Percentiles rank a stretch among this genome's conserved stretches.
These are phyloP conservation scores for Melanchra persicariae DNA, from an alignment of 2,888 invertebrate genomes.

Conservation along the genomic window DNA sequence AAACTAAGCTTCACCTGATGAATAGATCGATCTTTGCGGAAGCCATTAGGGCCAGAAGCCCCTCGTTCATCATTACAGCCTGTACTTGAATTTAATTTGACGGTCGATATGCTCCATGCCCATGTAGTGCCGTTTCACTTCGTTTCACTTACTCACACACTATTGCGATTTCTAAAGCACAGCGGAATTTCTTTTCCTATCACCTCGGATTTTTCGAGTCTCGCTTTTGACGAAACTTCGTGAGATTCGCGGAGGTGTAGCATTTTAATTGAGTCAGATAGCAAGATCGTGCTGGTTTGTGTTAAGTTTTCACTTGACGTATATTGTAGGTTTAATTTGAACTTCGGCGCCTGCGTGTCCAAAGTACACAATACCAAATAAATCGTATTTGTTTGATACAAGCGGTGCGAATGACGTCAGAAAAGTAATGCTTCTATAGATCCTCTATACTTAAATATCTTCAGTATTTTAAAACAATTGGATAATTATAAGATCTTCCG, in stretches of 20 bases:
- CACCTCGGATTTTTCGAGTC: slow-evolving; percentile 63
- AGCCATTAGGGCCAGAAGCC: slow-evolving; percentile 33
- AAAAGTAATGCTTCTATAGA: slow-evolving; percentile 8
- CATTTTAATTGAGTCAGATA: slow-evolving; percentile 50
- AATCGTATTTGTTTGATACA: not conserved
- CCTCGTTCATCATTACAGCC: slow-evolving; percentile 74
- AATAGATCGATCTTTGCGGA: slow-evolving; percentile 28
- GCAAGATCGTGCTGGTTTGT: slow-evolving; percentile 19
- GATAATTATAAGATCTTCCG: slow-evolving; percentile 10
- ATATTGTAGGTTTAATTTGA: slow-evolving; percentile 17
- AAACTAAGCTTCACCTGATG: not conserved
- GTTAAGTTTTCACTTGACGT: slow-evolving; percentile 35
- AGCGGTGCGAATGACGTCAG: slow-evolving; percentile 32
- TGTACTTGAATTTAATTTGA: slow-evolving; percentile 86
- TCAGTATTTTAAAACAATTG: slow-evolving; percentile 8
- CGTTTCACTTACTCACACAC: slow-evolving; percentile 80
- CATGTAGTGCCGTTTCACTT: slow-evolving; percentile 85
- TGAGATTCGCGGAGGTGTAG: slow-evolving; percentile 39
- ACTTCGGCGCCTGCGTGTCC: slow-evolving; percentile 5
- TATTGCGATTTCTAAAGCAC: slow-evolving; percentile 82
- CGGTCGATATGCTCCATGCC: slow-evolving; percentile 86
- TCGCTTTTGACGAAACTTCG: slow-evolving; percentile 54
- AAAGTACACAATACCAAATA: slow-evolving; percentile 15
- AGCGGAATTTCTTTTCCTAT: slow-evolving; percentile 79
- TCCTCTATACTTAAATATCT: not conserved